Evolutionary conservation across 2,797 vertebrate species (phyloP).

Genomic region (Heliangelus exortis): DNA sequence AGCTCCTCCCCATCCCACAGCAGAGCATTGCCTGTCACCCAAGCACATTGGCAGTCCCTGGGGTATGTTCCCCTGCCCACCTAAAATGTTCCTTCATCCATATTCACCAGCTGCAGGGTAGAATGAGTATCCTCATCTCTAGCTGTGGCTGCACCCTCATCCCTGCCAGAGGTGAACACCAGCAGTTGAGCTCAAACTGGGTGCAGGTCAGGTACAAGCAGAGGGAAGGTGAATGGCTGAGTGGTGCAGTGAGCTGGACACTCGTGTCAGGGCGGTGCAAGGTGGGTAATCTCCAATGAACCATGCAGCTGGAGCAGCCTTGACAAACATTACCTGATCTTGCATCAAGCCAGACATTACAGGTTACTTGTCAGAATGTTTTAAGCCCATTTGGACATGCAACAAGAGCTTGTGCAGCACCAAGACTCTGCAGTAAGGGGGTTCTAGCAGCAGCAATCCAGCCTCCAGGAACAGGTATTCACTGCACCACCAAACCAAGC

Average conservation of each 20-base stretch:
- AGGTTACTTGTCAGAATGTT: constrained; percentile 22
- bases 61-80: not conserved
- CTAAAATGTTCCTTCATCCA: not conserved
- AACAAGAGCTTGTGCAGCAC: not conserved
- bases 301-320: not conserved
- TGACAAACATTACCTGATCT: constrained; percentile 20
- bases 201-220: not conserved
- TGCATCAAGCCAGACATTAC: not conserved
- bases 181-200: not conserved
- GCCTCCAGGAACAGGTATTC: not conserved
- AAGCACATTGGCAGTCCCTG: accelerated
- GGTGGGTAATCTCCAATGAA: not conserved
- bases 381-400: not conserved
- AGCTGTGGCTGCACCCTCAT: not conserved
- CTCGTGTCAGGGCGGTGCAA: not conserved
- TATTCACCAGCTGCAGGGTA: not conserved
- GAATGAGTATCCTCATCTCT: not conserved
- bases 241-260: not conserved
- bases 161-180: not conserved
- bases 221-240: not conserved
- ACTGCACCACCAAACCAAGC: not conserved
- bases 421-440: not conserved
- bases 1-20: not conserved
- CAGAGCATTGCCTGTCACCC: not conserved
- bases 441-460: not conserved